These are phyloP conservation scores for Clarias platycephalus DNA, from an alignment of 2,797 vertebrate genomes.

Conservation along the genomic window DNA sequence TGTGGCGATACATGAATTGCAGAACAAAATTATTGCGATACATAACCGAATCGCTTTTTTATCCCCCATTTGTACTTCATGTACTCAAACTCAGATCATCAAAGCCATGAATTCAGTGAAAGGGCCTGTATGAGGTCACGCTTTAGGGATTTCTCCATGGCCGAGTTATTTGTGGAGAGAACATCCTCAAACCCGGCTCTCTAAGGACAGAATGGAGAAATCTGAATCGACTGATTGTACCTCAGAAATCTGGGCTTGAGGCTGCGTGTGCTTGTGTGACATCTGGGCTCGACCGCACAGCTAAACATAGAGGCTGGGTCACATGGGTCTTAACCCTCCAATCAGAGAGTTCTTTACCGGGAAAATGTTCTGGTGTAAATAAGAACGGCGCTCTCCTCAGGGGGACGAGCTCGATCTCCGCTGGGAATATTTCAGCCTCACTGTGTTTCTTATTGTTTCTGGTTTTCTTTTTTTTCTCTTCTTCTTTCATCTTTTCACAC, in stretches of 20 bases:
- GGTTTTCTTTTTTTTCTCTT: background rate
- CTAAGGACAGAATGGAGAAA: conserved; percentile 10
- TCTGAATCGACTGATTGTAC: conserved; percentile 48
- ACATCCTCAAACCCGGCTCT: conserved; percentile 40
- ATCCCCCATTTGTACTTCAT: background rate
- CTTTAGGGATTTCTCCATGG: conserved; percentile 35
- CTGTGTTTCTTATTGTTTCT: background rate
- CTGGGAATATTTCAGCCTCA: background rate
- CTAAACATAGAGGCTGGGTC: conserved; percentile 46
- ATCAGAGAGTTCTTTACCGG: conserved; percentile 42
- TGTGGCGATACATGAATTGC: no score
- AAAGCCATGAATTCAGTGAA: background rate
- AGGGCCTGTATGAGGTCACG: background rate
- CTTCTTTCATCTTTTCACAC: background rate
- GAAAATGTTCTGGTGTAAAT: conserved; percentile 14
- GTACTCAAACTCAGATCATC: background rate
- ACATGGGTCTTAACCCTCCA: conserved; percentile 39
- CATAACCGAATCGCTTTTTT: no score
- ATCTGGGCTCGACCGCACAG: conserved; percentile 22
- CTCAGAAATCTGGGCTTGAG: background rate
- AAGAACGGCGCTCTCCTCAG: background rate
- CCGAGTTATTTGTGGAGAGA: conserved; percentile 43
- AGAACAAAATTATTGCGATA: no score
- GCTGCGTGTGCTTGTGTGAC: conserved; percentile 16
- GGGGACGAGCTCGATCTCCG: background rate